Conservation (phyloP, 2,113 vertebrate species). For the Lynx canadensis region DNA sequence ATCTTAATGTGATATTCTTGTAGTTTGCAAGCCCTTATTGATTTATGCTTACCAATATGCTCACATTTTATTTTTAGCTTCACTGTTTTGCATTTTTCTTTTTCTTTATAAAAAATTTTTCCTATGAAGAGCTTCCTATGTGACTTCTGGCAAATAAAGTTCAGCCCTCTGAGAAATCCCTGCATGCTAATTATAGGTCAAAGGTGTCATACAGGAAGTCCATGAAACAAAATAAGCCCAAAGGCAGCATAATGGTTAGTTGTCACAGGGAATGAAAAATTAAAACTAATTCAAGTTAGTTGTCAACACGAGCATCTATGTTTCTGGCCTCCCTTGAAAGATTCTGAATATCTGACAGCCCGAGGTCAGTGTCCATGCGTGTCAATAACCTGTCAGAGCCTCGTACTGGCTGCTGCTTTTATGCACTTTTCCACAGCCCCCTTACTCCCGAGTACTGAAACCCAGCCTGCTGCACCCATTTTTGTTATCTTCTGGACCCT, state of each 20-base stretch:
- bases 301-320: neutral
- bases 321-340: neutral
- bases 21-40: neutral
- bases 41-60: neutral
- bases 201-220: neutral
- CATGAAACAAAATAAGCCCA: neutral
- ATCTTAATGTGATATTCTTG: neutral
- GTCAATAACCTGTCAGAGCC: neutral
- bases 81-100: neutral
- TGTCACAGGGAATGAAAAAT: neutral
- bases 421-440: neutral
- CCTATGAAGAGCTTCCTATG: neutral
- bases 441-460: neutral
- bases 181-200: neutral
- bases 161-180: slow-evolving; percentile 8
- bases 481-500: neutral
- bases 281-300: slow-evolving; percentile 16
- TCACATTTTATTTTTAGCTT: slow-evolving; percentile 24
- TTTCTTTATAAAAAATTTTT: neutral
- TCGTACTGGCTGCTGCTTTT: neutral
- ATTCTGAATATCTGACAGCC: neutral
- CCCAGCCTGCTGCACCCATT: neutral
- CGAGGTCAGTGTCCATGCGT: neutral
- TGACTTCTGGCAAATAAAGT: slow-evolving; percentile 4
- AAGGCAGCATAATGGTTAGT: neutral